Evolutionary conservation across 2,888 invertebrate genomes (phyloP).

Genomic region (Drosophila bunnanda): DNA sequence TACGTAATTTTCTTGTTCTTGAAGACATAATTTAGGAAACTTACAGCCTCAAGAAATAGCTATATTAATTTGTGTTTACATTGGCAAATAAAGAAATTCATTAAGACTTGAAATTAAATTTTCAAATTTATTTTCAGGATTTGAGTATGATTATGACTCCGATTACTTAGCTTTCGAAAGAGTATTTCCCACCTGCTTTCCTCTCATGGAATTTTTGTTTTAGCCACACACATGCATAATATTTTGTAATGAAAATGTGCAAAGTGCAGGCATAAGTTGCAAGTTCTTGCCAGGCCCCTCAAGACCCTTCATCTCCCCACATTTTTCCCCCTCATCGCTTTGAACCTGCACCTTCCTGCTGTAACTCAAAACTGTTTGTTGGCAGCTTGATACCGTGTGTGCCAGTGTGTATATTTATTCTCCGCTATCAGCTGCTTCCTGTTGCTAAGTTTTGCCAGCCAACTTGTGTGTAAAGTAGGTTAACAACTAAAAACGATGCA

Average conservation of each 20-base stretch:
- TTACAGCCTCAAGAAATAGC: not conserved
- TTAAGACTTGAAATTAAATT: not conserved
- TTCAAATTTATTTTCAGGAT: slow-evolving; percentile 10
- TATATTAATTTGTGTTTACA: not conserved
- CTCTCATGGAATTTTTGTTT: slow-evolving; percentile 14
- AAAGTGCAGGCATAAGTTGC: slow-evolving; percentile 69
- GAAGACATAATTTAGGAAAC: not conserved
- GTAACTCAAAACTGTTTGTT: slow-evolving; percentile 73
- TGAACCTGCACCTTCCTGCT: slow-evolving; percentile 73
- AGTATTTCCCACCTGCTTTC: not conserved
- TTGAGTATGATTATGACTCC: not conserved
- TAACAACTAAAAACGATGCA: slow-evolving; percentile 43
- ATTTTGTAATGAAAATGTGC: slow-evolving; percentile 65
- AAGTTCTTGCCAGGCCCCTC: slow-evolving; percentile 53
- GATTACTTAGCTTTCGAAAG: not conserved
- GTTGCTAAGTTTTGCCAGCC: slow-evolving; percentile 69
- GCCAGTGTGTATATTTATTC: slow-evolving; percentile 27
- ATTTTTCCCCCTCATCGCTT: slow-evolving; percentile 28
- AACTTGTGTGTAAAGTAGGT: slow-evolving; percentile 51
- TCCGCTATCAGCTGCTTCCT: slow-evolving; percentile 72
- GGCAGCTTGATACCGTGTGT: slow-evolving; percentile 59
- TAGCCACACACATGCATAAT: slow-evolving; percentile 39
- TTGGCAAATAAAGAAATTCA: not conserved
- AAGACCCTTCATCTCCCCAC: not conserved
- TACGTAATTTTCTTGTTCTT: not conserved